Evolutionary conservation across 1,140 invertebrate genomes (phyloP), one percentile per base, ranked within the genome.

Genomic region (Pinna nobilis): DNA sequence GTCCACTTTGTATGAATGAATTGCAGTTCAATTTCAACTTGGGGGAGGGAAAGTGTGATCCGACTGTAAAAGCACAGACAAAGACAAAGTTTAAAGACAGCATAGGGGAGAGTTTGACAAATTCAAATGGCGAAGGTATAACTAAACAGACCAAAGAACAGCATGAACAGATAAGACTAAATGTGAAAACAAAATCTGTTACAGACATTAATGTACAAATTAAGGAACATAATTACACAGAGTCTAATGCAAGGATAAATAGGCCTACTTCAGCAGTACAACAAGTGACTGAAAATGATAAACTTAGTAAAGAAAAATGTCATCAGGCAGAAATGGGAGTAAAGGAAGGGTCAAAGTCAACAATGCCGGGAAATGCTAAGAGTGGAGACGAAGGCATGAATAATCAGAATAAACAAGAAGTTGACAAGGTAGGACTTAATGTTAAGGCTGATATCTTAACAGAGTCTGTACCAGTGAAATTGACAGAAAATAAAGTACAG

Each of bases 1-100:
- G 59, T 44, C 59, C 59, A 11, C 35, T 63, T 0, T 63, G 59
- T 32, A n/a, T n/a, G n/a, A n/a, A n/a, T n/a, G n/a, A n/a, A n/a
- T n/a, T n/a, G n/a, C n/a, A n/a, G n/a, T 41, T 25, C 37, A 28
- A 20, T 30, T 63, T 63, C 5, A n/a, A 41, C 35, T n/a, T 41
- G 4, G 35, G 39, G 7, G 59, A 35, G 44, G 32, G 35, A n/a
- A 13, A 35, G 18, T 15, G 39, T 20, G 35, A 39, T 11, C 30
- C 35, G 5, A 32, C 35, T 11, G 30, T 37, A 23, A 44, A 63
- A 33, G 59, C 28, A n/a, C 9, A 44, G 9, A 11, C 39, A 11
- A n/a, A 44, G 23, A 28, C 28, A 63, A 30, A 28, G 15, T 23
- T 63, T 9, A 18, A 7, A 63, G 28, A 41, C 20, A 37, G 13